These are phyloP conservation scores for Leptoclinus maculatus DNA, from an alignment of 2,797 vertebrate genomes.

Conservation along the genomic window DNA sequence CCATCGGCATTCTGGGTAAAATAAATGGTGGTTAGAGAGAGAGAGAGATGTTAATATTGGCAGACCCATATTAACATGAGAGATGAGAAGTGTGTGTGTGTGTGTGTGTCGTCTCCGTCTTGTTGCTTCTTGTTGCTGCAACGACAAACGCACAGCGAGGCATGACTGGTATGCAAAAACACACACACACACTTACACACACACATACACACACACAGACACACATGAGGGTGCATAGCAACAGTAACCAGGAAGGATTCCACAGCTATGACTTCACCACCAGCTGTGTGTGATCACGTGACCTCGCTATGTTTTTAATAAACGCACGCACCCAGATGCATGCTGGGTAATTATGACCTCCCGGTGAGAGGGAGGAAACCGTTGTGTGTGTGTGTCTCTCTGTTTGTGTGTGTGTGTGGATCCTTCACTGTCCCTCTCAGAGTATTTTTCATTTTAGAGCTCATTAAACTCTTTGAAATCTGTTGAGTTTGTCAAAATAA, in stretches of 20 bases:
- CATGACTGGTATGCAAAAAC: constrained; percentile 53
- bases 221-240: constrained; percentile 20
- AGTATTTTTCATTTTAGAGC: too few relatives aligned
- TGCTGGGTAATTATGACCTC: constrained; percentile 65
- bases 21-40: constrained; percentile 9
- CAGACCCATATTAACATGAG: constrained; percentile 37
- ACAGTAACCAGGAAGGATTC: constrained; percentile 66
- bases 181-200: constrained; percentile 26
- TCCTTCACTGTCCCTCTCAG: too few relatives aligned
- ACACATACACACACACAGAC: constrained; percentile 17
- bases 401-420: not conserved
- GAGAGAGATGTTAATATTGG: constrained; percentile 37
- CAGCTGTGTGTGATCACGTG: constrained; percentile 69
- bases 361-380: constrained; percentile 25
- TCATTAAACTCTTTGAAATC: not conserved
- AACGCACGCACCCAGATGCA: constrained; percentile 39
- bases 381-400: not conserved
- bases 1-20: constrained; percentile 21
- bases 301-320: constrained; percentile 45
- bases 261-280: constrained; percentile 59
- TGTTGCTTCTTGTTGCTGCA: constrained; percentile 63
- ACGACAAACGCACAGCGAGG: constrained; percentile 16
- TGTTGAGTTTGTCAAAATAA: not conserved
- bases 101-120: constrained; percentile 11
- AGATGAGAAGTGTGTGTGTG: not conserved